Evolutionary conservation across 2,797 vertebrate species (phyloP).

Genomic region (Argentina silus): DNA sequence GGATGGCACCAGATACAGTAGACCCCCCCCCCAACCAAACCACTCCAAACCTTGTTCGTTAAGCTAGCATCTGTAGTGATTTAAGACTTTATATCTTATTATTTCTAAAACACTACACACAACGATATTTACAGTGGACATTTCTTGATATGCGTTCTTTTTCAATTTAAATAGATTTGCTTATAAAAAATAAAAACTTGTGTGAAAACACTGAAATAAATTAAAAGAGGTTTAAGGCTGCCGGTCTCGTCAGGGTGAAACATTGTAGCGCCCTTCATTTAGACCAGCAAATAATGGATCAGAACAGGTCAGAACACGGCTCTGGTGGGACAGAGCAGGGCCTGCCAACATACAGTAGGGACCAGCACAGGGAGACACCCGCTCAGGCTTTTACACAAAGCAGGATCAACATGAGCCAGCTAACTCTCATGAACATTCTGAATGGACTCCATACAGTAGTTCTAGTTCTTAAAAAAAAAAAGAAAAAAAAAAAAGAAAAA

Average conservation of each 20-base stretch:
- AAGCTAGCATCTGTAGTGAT: slow-evolving; percentile 68
- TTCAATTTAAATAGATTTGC: slow-evolving; percentile 75
- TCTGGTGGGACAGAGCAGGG: slow-evolving; percentile 31
- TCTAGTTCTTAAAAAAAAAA: too few relatives aligned
- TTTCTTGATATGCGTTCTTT: slow-evolving; percentile 67
- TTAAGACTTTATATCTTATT: slow-evolving; percentile 65
- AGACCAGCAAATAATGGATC: slow-evolving; percentile 72
- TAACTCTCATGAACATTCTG: too few relatives aligned
- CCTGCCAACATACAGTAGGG: slow-evolving; percentile 15
- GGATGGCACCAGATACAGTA: slow-evolving; percentile 63
- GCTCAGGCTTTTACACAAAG: neutral
- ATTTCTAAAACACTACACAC: slow-evolving; percentile 74
- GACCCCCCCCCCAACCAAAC: slow-evolving; percentile 45
- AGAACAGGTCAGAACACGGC: slow-evolving; percentile 50
- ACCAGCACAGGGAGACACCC: slow-evolving; percentile 30
- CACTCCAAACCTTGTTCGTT: slow-evolving; percentile 67
- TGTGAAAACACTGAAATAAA: slow-evolving; percentile 76
- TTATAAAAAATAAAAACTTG: slow-evolving; percentile 66
- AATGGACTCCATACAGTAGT: too few relatives aligned
- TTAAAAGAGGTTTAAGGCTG: slow-evolving; percentile 80
- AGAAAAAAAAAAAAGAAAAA: too few relatives aligned
- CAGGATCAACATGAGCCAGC: neutral
- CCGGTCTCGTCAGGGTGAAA: slow-evolving; percentile 69
- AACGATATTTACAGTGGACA: slow-evolving; percentile 75
- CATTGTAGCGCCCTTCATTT: slow-evolving; percentile 68